Base-by-base conservation (phyloP, 2,888 invertebrate genomes). In the Drosophila eohydei region DNA sequence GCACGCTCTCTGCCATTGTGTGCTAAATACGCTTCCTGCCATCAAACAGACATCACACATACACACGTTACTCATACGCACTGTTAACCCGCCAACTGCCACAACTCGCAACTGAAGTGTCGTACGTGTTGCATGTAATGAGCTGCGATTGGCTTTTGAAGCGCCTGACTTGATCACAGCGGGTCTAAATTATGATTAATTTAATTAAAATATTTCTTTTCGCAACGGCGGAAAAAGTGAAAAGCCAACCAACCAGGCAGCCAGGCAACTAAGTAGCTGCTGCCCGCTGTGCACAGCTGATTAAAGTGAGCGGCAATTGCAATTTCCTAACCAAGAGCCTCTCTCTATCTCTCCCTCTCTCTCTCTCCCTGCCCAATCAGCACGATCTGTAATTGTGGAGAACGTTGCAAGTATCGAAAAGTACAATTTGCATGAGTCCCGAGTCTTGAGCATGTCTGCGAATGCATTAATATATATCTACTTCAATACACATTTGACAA, bases 381-480 rank as follows among this genome's bases (percentile, higher is more conserved):
- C 88, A 89, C 66, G 91, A 96, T 94, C 94, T 95, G 94, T 95
- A 95, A 94, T 95, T 96, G 93, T 96, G 96, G 96, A 95, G 95
- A 93, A 95, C 95, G 86, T 93, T 96, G 92, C 96, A 96, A 96
- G 96, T 96, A 96, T 92, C 96, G 95, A 9, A 50, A 50, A 50
- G 32, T 50, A 30, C 32, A 63, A 44, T 30, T 61, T 38, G 61
- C 61, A 36, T 48, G 34, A 36, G 4, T 59, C 30, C 28, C 41
- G 16, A 44, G n/a, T 61, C 28, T 36, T 50, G 38, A 61, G 61
- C 71, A 56, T 70, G 61, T 60, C 57, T 43, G 26, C 43, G 43
- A 43, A 56, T 43, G 41, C 21, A 41, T 32, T 21, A 7, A 16
- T 2, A n/a, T 21, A 7, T 30, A 14, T n/a, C 2, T 21, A 1